Evolutionary conservation across 1,140 invertebrate species (phyloP).

Genomic region (Bombus pascuorum): DNA sequence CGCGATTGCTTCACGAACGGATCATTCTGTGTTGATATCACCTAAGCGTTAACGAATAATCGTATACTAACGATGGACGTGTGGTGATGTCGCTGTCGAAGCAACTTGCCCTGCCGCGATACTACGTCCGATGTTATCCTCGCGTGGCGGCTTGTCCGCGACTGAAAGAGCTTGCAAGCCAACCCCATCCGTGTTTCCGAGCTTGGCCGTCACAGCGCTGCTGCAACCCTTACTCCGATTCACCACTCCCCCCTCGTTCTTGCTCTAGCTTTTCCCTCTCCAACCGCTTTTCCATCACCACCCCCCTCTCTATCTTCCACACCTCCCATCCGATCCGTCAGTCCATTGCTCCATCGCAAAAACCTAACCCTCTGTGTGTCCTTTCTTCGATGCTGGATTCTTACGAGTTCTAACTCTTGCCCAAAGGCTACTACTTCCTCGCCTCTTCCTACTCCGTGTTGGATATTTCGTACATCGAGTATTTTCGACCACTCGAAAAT

Average conservation of each 20-base stretch:
- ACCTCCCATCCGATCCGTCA: conserved; percentile 20
- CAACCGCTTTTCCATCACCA: not conserved
- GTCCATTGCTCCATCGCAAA: conserved; percentile 39
- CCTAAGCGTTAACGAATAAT: not conserved
- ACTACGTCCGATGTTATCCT: conserved; percentile 59
- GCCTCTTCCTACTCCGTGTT: too few species aligned
- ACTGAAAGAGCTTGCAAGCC: conserved; percentile 70
- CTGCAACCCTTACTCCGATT: conserved; percentile 56
- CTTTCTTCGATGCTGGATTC: conserved; percentile 1
- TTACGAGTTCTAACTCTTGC: too few species aligned
- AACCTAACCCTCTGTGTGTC: conserved; percentile 28
- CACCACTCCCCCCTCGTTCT: conserved; percentile 33
- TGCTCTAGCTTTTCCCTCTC: conserved; percentile 17
- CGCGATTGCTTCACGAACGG: not conserved
- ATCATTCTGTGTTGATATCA: not conserved
- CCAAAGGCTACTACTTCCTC: not conserved
- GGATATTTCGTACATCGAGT: too few species aligned
- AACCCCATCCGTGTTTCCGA: conserved; percentile 73
- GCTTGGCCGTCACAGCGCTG: conserved; percentile 70
- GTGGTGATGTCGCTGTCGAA: not conserved
- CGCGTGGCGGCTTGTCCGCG: conserved; percentile 73
- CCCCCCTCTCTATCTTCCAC: conserved; percentile 4
- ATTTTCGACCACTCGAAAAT: not conserved
- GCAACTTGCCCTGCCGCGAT: conserved; percentile 28
- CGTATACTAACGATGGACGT: not conserved